These are phyloP conservation scores for Tetragonisca angustula DNA, from an alignment of 2,888 invertebrate genomes.

Conservation along the genomic window DNA sequence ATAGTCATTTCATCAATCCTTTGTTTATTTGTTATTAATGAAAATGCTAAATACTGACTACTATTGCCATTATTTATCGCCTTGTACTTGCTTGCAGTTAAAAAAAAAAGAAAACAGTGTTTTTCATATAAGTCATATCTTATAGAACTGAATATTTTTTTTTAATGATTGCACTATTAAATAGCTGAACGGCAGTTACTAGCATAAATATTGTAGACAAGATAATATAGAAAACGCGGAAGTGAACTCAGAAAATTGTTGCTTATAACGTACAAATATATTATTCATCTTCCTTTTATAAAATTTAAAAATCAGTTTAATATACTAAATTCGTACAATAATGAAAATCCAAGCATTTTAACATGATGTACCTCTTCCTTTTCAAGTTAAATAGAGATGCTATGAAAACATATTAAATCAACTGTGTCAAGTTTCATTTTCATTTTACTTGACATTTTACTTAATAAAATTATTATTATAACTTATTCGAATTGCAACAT, in stretches of 20 bases:
- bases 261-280: conserved; percentile 19
- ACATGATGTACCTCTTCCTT: neutral
- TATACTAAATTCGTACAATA: neutral
- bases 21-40: conserved; percentile 31
- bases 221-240: conserved; percentile 31
- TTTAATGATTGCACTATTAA: conserved; percentile 48
- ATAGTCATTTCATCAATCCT: conserved; percentile 28
- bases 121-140: conserved; percentile 23
- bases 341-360: neutral
- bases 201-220: conserved; percentile 61
- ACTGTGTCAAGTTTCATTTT: conserved; percentile 4
- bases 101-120: conserved; percentile 44
- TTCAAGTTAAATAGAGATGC: neutral
- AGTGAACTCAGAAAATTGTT: conserved; percentile 3
- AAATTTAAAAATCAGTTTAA: conserved; percentile 26
- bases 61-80: conserved; percentile 69
- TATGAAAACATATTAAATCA: conserved; percentile 4
- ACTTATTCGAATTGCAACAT: conserved; percentile 87
- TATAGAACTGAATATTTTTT: conserved; percentile 20
- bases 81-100: conserved; percentile 61
- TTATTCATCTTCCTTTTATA: neutral
- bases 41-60: conserved; percentile 58
- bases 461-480: conserved; percentile 66
- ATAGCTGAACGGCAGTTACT: conserved; percentile 66
- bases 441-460: conserved; percentile 10